Percentiles rank a stretch among this genome's conserved stretches.
Conservation (phyloP, 2,888 invertebrate genomes). For the Cheilosia scutellata region DNA sequence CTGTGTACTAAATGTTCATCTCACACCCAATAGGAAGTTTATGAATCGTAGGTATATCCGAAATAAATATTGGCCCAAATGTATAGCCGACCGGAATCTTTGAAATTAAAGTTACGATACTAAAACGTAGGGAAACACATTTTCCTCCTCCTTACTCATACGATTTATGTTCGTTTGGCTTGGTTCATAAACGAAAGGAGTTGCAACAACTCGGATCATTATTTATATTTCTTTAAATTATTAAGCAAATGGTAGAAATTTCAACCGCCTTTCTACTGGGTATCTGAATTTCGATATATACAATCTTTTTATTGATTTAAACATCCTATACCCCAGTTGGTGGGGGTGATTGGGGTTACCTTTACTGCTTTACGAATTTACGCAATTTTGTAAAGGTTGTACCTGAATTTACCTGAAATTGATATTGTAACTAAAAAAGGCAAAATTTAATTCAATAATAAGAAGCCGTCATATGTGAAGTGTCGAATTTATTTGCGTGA, state of each 20-base stretch:
- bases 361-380: too few relatives aligned
- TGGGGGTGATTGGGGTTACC: too few relatives aligned
- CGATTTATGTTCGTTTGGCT: conserved; percentile 21
- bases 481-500: too few relatives aligned
- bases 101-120: conserved; percentile 19
- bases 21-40: not conserved
- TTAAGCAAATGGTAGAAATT: not conserved
- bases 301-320: too few relatives aligned
- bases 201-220: conserved; percentile 2
- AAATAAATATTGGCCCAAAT: conserved; percentile 9
- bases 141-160: conserved; percentile 19
- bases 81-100: conserved; percentile 23
- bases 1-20: conserved; percentile 3
- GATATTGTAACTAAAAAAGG: too few relatives aligned
- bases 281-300: too few relatives aligned
- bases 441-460: too few relatives aligned
- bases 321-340: too few relatives aligned
- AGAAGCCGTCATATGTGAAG: too few relatives aligned
- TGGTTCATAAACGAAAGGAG: not conserved
- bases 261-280: too few relatives aligned
- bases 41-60: conserved; percentile 4
- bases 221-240: conserved; percentile 3
- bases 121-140: conserved; percentile 21
- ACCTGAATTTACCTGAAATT: too few relatives aligned
- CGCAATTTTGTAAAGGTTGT: too few relatives aligned